Percentiles rank a stretch among this genome's conserved stretches.
These are phyloP conservation scores for Drosophila rufa DNA, from an alignment of 1,140 invertebrate genomes.

Conservation along the genomic window DNA sequence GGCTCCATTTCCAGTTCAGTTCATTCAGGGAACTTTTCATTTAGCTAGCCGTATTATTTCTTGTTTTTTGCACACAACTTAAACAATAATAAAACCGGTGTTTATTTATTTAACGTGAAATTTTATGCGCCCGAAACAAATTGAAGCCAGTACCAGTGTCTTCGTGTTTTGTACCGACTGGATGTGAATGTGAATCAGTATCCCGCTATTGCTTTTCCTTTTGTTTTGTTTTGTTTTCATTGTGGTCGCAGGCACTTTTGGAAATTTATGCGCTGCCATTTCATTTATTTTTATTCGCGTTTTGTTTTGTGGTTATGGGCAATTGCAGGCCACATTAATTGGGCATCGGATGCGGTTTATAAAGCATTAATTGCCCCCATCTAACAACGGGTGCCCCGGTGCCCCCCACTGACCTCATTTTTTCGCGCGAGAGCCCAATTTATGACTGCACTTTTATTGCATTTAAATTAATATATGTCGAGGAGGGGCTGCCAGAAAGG, in stretches of 20 bases:
- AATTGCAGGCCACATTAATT: slow-evolving; percentile 69
- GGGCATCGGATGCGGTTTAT: slow-evolving; percentile 61
- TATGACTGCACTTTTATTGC: slow-evolving; percentile 54
- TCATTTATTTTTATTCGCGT: slow-evolving; percentile 46
- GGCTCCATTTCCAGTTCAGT: slow-evolving; percentile 53
- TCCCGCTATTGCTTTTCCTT: slow-evolving; percentile 2
- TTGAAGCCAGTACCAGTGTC: slow-evolving; percentile 51
- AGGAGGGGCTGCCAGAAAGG: slow-evolving; percentile 19
- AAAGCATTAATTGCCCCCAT: slow-evolving; percentile 54
- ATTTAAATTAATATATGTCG: slow-evolving; percentile 56
- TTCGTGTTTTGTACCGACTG: slow-evolving; percentile 17
- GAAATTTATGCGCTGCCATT: slow-evolving; percentile 42
- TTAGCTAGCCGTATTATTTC: slow-evolving; percentile 42
- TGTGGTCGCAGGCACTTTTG: slow-evolving; percentile 55
- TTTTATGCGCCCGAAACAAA: slow-evolving; percentile 60
- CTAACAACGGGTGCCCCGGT: slow-evolving; percentile 15
- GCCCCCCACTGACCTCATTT: slow-evolving; percentile 11
- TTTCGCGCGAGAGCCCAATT: slow-evolving; percentile 13
- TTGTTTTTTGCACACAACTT: slow-evolving; percentile 44
- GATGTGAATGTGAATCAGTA: slow-evolving; percentile 9
- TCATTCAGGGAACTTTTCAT: slow-evolving; percentile 47
- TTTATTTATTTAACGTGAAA: slow-evolving; percentile 68
- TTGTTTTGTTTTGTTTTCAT: slow-evolving; percentile 34
- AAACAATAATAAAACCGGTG: slow-evolving; percentile 68
- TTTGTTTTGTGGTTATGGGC: slow-evolving; percentile 43